phyloP scores from a whole-genome alignment of 2,113 vertebrate species.

The Calypte anna region DNA sequence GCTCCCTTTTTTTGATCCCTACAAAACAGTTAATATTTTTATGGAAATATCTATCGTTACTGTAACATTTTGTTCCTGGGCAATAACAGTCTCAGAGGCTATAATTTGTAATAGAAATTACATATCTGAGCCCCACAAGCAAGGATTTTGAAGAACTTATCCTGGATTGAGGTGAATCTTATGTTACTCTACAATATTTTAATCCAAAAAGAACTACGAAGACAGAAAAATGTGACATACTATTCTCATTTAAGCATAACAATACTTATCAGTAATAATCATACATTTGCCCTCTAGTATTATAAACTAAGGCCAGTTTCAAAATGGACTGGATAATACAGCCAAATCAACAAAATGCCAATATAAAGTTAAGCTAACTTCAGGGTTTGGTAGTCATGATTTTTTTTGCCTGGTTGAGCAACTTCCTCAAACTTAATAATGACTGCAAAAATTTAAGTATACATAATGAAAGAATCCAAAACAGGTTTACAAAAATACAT shows the following conservation, averaged over 20 bases:
- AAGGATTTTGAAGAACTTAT: neutral
- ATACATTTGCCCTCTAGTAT: neutral
- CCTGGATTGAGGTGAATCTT: neutral
- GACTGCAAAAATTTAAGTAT: neutral
- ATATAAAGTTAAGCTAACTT: neutral
- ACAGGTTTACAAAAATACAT: neutral
- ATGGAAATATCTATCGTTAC: neutral
- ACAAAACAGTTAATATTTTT: neutral
- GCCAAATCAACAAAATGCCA: neutral
- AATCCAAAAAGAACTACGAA: neutral
- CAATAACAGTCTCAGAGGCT: neutral
- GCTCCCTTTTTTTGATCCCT: neutral
- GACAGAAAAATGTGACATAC: neutral
- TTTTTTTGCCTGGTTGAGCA: neutral
- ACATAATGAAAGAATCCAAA: neutral
- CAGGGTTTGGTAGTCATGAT: neutral
- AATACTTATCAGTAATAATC: neutral
- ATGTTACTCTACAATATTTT: neutral
- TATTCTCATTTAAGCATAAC: neutral
- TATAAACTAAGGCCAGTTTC: neutral
- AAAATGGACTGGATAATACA: neutral
- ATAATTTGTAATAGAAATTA: neutral
- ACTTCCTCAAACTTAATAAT: neutral
- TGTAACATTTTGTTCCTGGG: neutral
- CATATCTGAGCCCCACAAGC: neutral